phyloP scores from a whole-genome alignment of 1,140 invertebrate species.

The Sarcophaga peregrina region DNA sequence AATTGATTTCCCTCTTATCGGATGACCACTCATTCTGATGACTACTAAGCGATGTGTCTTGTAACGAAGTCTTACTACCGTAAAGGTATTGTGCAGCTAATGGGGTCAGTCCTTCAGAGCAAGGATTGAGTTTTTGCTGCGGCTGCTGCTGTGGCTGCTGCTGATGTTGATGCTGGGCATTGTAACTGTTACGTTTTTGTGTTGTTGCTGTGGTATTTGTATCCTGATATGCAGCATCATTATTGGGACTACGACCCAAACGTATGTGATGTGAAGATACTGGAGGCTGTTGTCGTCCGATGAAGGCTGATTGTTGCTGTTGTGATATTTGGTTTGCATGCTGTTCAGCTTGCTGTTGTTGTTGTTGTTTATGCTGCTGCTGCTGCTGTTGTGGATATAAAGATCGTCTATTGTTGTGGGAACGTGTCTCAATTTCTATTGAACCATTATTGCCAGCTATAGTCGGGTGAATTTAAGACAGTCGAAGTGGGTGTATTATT shows the following conservation, averaged over 20 bases:
- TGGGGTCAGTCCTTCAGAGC: constrained; percentile 59
- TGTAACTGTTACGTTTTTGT: constrained; percentile 43
- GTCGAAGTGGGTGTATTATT: constrained; percentile 44
- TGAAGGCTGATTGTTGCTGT: constrained; percentile 56
- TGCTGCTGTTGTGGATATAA: constrained; percentile 47
- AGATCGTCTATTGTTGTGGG: constrained; percentile 2
- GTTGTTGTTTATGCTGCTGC: constrained; percentile 26
- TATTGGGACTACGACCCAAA: constrained; percentile 59
- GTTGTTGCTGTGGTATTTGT: neutral
- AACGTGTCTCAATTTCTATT: constrained; percentile 25
- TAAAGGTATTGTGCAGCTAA: constrained; percentile 61
- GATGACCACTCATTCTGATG: constrained; percentile 48
- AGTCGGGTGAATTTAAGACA: constrained; percentile 48
- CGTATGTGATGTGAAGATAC: constrained; percentile 51
- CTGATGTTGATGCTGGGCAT: constrained; percentile 43
- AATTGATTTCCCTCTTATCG: constrained; percentile 33
- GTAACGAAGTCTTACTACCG: constrained; percentile 57
- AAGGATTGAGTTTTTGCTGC: constrained; percentile 50
- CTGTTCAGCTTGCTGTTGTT: constrained; percentile 37
- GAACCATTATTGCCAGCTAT: constrained; percentile 13
- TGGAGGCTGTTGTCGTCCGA: constrained; percentile 22
- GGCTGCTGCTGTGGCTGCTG: constrained; percentile 12
- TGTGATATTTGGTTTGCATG: constrained; percentile 53
- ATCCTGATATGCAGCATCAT: constrained; percentile 37
- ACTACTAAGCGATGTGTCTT: constrained; percentile 14